Evolutionary conservation across 2,888 invertebrate genomes (phyloP), one percentile per base, ranked within the genome.

Genomic region (Podotricha telesiphe): DNA sequence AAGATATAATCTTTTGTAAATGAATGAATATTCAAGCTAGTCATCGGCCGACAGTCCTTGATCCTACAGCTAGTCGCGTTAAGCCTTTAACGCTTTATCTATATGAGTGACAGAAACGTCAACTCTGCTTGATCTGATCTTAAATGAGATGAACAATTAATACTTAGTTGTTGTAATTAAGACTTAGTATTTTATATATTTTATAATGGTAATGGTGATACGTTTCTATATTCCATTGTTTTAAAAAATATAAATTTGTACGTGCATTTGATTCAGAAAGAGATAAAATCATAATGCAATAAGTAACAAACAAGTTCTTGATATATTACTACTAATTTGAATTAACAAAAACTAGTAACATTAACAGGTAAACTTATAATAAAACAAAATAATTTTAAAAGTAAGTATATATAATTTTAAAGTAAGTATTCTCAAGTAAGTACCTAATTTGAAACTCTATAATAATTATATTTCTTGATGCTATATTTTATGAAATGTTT

Each of bases 1-100:
- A 45, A 59, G 42, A 59, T 59, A 50, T 34, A 37, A 37, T 59
- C 59, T 45, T 22, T 62, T 62, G 48, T 62, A 50, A 48, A 47
- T 37, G 48, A 75, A 85, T 86, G 84, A 86, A 87, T 87, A 87
- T 86, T 85, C 83, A 84, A 71, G 63, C 58, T 69, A 76, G 77
- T 78, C 76, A 75, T 75, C 74, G 76, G 75, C 75, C 70, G 67
- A 75, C 68, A 69, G 58, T 73, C 40, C 42, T 51, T 45, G 51
- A 67, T 68, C 62, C 69, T 73, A 56, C 51, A 73, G 62, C 66
- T 64, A 68, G 68, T 61, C 56, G 37, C 34, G 59, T 47, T 67
- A 74, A 73, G 72, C 74, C 73, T 75, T 77, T 70, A 59, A 73
- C 51, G 67, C 70, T 73, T 69, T 72, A 70, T 71, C 70, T 69